Percentiles rank a stretch among this genome's conserved stretches.
phyloP scores from a whole-genome alignment of 2,888 invertebrate species.

The Sycophila texana region DNA sequence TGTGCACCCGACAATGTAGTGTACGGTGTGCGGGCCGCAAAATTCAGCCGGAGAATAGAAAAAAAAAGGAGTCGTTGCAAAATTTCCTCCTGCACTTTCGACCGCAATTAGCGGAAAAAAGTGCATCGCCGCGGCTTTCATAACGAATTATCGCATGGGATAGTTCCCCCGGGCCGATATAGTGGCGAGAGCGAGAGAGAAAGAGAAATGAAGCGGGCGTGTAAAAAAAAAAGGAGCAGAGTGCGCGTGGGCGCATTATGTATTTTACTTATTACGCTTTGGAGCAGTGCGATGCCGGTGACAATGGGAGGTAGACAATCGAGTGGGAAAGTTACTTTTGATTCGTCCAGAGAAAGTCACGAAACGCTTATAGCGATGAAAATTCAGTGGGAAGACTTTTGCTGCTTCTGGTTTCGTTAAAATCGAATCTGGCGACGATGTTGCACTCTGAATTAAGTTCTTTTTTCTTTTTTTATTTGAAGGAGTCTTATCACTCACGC shows the following conservation, averaged over 20 bases:
- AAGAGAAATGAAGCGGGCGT: background rate
- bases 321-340: constrained; percentile 32
- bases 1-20: background rate
- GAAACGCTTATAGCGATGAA: background rate
- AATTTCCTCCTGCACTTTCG: constrained; percentile 31
- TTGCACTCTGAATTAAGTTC: background rate
- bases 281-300: background rate
- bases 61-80: background rate
- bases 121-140: constrained; percentile 3
- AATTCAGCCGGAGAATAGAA: constrained; percentile 17
- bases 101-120: constrained; percentile 23
- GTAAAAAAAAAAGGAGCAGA: constrained; percentile 16
- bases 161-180: constrained; percentile 15
- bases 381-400: background rate
- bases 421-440: constrained; percentile 10
- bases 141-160: constrained; percentile 34
- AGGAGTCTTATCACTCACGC: no score
- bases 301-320: constrained; percentile 11
- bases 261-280: constrained; percentile 35
- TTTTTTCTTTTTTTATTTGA: no score
- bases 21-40: constrained; percentile 15
- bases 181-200: background rate
- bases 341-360: constrained; percentile 13
- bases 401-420: background rate
- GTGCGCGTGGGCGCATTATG: constrained; percentile 1